These are phyloP conservation scores for Hydropotes inermis DNA, from an alignment of 2,113 vertebrate species.

Conservation along the genomic window DNA sequence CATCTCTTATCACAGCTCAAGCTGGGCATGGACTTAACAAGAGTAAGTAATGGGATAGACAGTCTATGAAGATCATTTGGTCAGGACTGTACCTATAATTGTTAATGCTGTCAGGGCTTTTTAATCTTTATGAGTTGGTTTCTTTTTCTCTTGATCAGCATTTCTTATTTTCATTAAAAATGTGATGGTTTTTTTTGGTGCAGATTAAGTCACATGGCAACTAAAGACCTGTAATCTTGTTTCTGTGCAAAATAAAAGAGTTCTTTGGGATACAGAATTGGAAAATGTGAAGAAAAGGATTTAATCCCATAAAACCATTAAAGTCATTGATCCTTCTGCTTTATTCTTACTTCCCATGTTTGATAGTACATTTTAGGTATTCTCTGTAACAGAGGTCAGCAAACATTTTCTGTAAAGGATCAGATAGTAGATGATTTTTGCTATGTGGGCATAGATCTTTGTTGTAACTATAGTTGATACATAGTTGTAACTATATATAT, in stretches of 20 bases:
- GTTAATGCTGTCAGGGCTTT: not conserved
- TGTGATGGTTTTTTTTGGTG: not conserved
- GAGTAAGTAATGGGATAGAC: slow-evolving; percentile 83
- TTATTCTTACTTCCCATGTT: not conserved
- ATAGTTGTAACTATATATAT: too few relatives aligned
- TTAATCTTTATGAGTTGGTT: not conserved
- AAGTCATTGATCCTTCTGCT: not conserved
- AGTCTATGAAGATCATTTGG: not conserved
- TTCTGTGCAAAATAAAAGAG: not conserved
- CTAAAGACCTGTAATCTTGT: not conserved
- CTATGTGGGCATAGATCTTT: not conserved
- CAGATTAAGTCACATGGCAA: not conserved
- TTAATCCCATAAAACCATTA: not conserved
- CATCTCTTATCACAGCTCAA: slow-evolving; percentile 99
- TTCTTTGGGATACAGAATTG: not conserved
- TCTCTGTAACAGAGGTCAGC: not conserved
- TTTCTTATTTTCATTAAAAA: slow-evolving; percentile 2
- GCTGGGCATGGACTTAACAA: slow-evolving; percentile 98
- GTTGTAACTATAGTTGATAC: not conserved
- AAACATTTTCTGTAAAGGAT: not conserved
- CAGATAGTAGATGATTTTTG: not conserved
- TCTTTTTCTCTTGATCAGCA: not conserved
- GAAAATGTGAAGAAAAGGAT: not conserved
- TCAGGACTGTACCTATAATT: not conserved
- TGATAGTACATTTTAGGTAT: not conserved